These are phyloP conservation scores for Cyanistes caeruleus DNA, from an alignment of 2,113 vertebrate species.

Conservation along the genomic window DNA sequence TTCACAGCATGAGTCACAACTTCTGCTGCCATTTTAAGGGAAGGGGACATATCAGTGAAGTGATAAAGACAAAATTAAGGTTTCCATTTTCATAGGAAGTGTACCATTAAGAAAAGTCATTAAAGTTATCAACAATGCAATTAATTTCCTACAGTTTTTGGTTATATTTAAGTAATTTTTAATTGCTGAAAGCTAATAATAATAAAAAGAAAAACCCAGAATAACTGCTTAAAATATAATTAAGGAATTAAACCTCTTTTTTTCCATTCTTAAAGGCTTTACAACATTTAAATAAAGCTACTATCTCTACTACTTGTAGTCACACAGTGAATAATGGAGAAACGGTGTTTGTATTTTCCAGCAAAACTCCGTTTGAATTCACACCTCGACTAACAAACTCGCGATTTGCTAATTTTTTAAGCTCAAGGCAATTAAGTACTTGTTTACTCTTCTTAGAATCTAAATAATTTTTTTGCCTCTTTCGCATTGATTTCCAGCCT, in stretches of 20 bases:
- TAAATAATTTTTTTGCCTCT: background rate
- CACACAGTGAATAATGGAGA: background rate
- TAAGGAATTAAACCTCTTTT: background rate
- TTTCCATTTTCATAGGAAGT: background rate
- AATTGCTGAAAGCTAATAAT: background rate
- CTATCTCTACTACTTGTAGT: background rate
- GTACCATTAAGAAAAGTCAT: background rate
- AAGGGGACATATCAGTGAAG: background rate
- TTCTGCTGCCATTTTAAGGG: conserved; percentile 59
- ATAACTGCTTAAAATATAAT: background rate
- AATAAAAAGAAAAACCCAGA: background rate
- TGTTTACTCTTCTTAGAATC: background rate
- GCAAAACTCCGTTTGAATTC: background rate
- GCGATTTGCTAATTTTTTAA: background rate
- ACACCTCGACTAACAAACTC: background rate
- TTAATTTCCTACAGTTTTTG: background rate
- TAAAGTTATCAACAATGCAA: background rate
- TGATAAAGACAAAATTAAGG: background rate
- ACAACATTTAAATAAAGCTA: background rate
- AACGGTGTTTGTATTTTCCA: background rate
- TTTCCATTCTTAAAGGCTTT: background rate
- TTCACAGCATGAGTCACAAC: conserved; percentile 56
- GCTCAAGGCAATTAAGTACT: background rate
- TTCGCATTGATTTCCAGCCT: background rate
- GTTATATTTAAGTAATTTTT: background rate